phyloP scores from a whole-genome alignment of 2,888 invertebrate genomes.

The Drosophila kanekoi region DNA sequence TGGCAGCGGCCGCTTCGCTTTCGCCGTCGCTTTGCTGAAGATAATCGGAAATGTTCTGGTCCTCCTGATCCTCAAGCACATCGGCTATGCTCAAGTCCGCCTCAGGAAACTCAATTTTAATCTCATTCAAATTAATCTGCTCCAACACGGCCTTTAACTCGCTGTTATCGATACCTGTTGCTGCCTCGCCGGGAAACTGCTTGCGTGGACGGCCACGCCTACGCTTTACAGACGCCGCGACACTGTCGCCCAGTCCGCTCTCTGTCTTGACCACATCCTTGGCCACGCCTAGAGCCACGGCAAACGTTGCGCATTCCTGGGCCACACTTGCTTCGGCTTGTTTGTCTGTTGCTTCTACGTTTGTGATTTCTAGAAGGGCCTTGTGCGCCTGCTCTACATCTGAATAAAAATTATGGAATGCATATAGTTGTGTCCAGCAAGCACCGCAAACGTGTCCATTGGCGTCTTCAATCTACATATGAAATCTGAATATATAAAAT shows the following conservation, averaged over 20 bases:
- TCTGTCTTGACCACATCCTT: slow-evolving; percentile 42
- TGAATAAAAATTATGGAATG: slow-evolving; percentile 79
- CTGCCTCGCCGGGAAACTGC: slow-evolving; percentile 9
- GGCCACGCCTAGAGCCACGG: not conserved
- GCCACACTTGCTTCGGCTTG: not conserved
- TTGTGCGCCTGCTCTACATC: slow-evolving; percentile 69
- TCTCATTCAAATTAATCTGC: slow-evolving; percentile 61
- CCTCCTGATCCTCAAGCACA: slow-evolving; percentile 64
- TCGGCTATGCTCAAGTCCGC: slow-evolving; percentile 60
- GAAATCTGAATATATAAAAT: not conserved
- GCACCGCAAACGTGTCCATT: slow-evolving; percentile 53
- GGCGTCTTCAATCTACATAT: slow-evolving; percentile 38
- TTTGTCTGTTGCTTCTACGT: not conserved
- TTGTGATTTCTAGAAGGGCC: slow-evolving; percentile 13
- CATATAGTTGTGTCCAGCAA: slow-evolving; percentile 73
- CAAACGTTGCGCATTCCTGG: not conserved
- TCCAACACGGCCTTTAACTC: slow-evolving; percentile 65
- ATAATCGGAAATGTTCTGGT: slow-evolving; percentile 47
- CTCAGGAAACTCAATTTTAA: slow-evolving; percentile 69
- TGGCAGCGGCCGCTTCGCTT: slow-evolving; percentile 15
- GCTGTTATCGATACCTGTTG: slow-evolving; percentile 35
- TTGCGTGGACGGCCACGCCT: slow-evolving; percentile 69
- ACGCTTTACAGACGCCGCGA: slow-evolving; percentile 64
- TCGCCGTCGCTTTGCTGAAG: slow-evolving; percentile 26
- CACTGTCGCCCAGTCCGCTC: slow-evolving; percentile 38